These are phyloP conservation scores for Chelonus insularis DNA, from an alignment of 1,140 invertebrate genomes.

Conservation along the genomic window DNA sequence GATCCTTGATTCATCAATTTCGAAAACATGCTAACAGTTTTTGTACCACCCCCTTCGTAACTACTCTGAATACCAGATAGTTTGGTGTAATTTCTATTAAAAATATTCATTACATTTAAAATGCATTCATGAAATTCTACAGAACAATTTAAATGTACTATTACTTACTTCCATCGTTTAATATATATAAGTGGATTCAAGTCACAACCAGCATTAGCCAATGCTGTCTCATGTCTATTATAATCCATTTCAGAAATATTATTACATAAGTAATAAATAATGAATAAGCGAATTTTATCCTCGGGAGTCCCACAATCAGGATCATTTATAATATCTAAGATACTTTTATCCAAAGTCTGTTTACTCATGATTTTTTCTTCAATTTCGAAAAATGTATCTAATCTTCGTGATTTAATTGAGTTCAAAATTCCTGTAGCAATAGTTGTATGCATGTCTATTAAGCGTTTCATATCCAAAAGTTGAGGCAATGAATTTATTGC, in stretches of 20 bases:
- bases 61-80: constrained; percentile 72
- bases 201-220: constrained; percentile 85
- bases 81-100: constrained; percentile 75
- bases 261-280: constrained; percentile 91
- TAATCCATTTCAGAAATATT: constrained; percentile 82
- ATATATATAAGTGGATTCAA: constrained; percentile 81
- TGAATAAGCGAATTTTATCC: constrained; percentile 93
- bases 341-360: constrained; percentile 72
- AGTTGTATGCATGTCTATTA: constrained; percentile 98
- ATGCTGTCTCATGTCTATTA: constrained; percentile 76
- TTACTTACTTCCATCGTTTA: constrained; percentile 82
- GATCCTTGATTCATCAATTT: constrained; percentile 96
- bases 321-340: constrained; percentile 84
- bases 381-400: constrained; percentile 96
- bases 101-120: constrained; percentile 28
- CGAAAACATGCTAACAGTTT: constrained; percentile 97
- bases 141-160: constrained; percentile 38
- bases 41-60: constrained; percentile 92
- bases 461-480: constrained; percentile 92
- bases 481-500: constrained; percentile 96
- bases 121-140: constrained; percentile 37
- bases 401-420: constrained; percentile 85
- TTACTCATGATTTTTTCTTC: constrained; percentile 97
- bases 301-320: constrained; percentile 82
- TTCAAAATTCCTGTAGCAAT: constrained; percentile 93